Base-by-base conservation (phyloP, 2,888 invertebrate species). In the Parelbella ahira region DNA sequence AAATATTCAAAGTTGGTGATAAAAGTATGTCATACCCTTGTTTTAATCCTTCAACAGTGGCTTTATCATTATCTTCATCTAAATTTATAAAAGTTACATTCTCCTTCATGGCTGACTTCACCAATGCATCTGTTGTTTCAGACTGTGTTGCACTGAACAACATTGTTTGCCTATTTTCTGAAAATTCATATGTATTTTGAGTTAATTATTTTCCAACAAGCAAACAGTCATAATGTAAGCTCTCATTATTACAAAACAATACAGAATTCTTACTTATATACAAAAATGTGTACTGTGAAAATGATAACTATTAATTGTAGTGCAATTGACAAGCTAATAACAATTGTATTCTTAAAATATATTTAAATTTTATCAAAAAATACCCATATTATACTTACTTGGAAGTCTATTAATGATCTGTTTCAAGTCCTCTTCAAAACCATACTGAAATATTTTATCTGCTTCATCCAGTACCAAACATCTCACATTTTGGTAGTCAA, bases 381-480 rank as follows among this genome's bases (percentile, higher is more conserved):
- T n/a, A n/a, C n/a, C n/a, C n/a, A n/a, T n/a, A n/a, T 9, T 6
- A 10, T 37, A 89, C 93, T 90, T 86, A 97, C 97, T 97, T 56
- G 98, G 98, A 49, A 99, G 82, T 42, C 97, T 86, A 58, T 92
- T 93, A 15, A 98, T 90, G 50, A 99, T 98, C 80, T 97, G 95
- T 58, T 95, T 97, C 69, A 99, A 89, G 67, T 98, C 98, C 73
- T 97, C 96, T 77, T 98, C 98, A 83, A 98, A 98, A 6, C 98
- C 98, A 75, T 97, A 95, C 66, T 98, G 97, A 52, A 98, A 89
- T 68, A 98, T 97, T 68, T 97, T 91, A 86, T 99, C 98, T 20
- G 98, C 98, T 84, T 99, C 98, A 79, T 99, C 98, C 61, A 99
- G 94, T 25, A 99, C 90, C 27, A 98, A 82, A 74, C 97, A 97